Base-by-base conservation (phyloP, 2,888 invertebrate genomes). In the Octonoba sinensis region DNA sequence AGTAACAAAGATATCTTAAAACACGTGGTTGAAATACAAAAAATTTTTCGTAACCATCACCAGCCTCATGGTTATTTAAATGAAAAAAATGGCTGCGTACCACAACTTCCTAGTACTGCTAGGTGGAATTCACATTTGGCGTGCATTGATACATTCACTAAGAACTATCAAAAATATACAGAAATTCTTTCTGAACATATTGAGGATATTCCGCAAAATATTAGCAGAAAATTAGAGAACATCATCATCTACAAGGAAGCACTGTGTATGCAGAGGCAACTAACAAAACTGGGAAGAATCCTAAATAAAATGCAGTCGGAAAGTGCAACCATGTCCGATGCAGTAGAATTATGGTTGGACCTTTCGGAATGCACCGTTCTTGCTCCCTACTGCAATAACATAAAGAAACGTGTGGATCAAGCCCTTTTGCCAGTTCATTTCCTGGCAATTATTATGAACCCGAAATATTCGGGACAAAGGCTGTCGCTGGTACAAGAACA, bases 161-260 rank as follows among this genome's bases (percentile, higher is more conserved):
- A 64, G 4, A 64, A 64, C 20, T 47, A 64, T 64, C 64, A 64
- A 18, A 44, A n/a, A 46, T 64, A 64, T 46, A 16, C 36, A 12
- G 47, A 64, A 46, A 64, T 64, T 6, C 22, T 1, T 16, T 22
- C 13, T 24, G 62, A 44, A 62, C 1, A 62, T 22, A 1, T 11
- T 12, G 27, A 27, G 11, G 62, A 62, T 1, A 16, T 62, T 62
- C n/a, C 12, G 1, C 16, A 56, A 18, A 56, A 56, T 8, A 56
- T 56, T 3, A 56, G 4, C 15, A 22, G 12, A 22, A 59, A 22
- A 4, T 59, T 59, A 13, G 59, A 59, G 1, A 59, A 59, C 22
- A 24, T 27, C 1, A 2, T 24, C 1, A 24, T 59, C 8, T 59
- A 59, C 12, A 59, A 59, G 22, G 24, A 24, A 59, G 59, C 27